phyloP scores from a whole-genome alignment of 1,140 invertebrate genomes.

The Charaxes varanes region DNA sequence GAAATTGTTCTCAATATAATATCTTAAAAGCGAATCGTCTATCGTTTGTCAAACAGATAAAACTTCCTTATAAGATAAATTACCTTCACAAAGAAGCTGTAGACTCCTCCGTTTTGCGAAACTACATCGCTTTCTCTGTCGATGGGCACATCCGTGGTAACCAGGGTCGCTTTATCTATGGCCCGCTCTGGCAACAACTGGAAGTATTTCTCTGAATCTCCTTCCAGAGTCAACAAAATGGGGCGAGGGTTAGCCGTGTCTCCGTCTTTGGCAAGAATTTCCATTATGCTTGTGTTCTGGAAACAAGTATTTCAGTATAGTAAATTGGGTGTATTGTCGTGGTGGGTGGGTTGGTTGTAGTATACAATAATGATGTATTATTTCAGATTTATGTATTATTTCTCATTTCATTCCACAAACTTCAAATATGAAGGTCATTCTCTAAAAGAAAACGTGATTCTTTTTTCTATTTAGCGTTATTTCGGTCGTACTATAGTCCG shows the following conservation, averaged over 20 bases:
- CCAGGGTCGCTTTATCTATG: constrained; percentile 72
- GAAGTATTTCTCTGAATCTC: constrained; percentile 82
- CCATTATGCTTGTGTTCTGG: constrained; percentile 74
- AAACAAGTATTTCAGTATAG: too few species aligned
- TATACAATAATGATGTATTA: too few species aligned
- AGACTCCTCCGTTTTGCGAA: constrained; percentile 85
- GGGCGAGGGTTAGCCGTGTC: constrained; percentile 83
- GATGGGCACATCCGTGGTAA: constrained; percentile 79
- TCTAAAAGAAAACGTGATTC: too few species aligned
- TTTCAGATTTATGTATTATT: too few species aligned
- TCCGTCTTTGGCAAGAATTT: constrained; percentile 83
- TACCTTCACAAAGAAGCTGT: constrained; percentile 82
- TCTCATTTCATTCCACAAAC: too few species aligned
- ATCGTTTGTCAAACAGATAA: too few species aligned
- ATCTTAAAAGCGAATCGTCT: not conserved
- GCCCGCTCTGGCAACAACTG: constrained; percentile 72
- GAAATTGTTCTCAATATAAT: not conserved
- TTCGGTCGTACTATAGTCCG: too few species aligned
- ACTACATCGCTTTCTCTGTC: constrained; percentile 84
- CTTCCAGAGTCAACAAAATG: constrained; percentile 79
- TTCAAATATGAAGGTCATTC: too few species aligned
- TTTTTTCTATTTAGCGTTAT: too few species aligned
- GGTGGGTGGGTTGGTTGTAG: too few species aligned
- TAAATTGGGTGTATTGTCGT: too few species aligned
- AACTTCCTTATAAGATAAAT: too few species aligned